Evolutionary conservation across 2,888 invertebrate genomes (phyloP), one percentile per base, ranked within the genome.

Genomic region (Himalopsyche japonica): DNA sequence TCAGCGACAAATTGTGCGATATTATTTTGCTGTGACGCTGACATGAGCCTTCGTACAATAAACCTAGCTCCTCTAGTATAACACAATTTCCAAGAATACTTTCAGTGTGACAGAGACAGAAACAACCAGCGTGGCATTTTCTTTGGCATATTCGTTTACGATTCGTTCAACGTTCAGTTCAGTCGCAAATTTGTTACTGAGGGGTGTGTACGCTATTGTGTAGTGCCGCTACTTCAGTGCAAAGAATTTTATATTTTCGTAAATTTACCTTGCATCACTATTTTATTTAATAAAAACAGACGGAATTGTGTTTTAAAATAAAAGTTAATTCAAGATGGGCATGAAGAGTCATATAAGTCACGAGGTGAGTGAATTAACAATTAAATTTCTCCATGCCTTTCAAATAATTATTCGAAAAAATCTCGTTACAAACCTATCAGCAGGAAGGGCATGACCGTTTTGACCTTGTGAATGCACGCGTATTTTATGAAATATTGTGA

Each of bases 261-360:
- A 27, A 27, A 30, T 70, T 70, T 70, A 70, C 30, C 15, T 70
- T 70, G 12, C 24, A 27, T 30, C 70, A 70, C 27, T 70, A 10
- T 70, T 70, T 70, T 27, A 20, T 70, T 30, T 27, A 70, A 15
- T 30, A 70, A 70, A 70, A 24, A 27, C 27, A 27, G 27, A 70
- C 70, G 70, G 70, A 2, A 15, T 27, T 10, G 70, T 27, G 70
- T 70, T 27, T 70, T 12, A 3, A 70, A 57, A 20, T 57, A 57
- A 20, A 20, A 20, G 15, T 34, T 34, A n/a, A 27, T 27, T 24
- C 76, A 82, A 77, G 27, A 85, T 85, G 85, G 85, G 85, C 37
- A 82, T 85, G 79, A 82, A 82, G 76, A 85, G 80, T 0, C 80
- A 82, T 64, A 80, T 85, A 34, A 43, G 80, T 49, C 85, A 82